phyloP scores from a whole-genome alignment of 2,888 invertebrate genomes.

The Rhamnusium bicolor region DNA sequence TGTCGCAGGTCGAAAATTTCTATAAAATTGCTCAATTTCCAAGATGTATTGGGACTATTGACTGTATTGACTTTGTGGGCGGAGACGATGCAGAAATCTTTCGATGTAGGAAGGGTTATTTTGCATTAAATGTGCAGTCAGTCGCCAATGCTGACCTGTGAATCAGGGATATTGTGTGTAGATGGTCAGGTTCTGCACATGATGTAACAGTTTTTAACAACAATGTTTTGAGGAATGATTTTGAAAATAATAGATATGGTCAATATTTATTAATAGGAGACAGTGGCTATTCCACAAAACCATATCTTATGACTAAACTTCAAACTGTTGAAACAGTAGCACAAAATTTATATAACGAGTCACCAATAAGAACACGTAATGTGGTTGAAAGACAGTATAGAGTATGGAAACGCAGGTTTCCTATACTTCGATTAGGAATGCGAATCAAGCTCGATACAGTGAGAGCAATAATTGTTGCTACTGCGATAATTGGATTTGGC shows the following conservation, averaged over 20 bases:
- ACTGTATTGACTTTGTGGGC: slow-evolving; percentile 55
- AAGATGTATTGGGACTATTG: slow-evolving; percentile 44
- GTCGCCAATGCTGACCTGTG: slow-evolving; percentile 45
- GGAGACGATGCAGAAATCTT: slow-evolving; percentile 52
- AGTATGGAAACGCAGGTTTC: slow-evolving; percentile 54
- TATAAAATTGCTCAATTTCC: slow-evolving; percentile 48
- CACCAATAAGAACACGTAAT: slow-evolving; percentile 61
- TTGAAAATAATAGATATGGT: slow-evolving; percentile 32
- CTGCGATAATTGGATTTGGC: too few species aligned
- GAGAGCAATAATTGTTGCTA: too few species aligned
- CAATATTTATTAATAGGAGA: slow-evolving; percentile 61
- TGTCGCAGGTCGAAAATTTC: slow-evolving; percentile 37
- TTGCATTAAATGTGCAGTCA: slow-evolving; percentile 59
- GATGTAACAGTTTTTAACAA: slow-evolving; percentile 32
- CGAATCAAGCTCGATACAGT: too few species aligned
- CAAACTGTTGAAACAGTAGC: slow-evolving; percentile 47
- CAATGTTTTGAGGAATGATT: background rate
- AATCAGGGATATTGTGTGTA: slow-evolving; percentile 50
- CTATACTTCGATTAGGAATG: too few species aligned
- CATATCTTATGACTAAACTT: slow-evolving; percentile 59
- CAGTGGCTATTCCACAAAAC: slow-evolving; percentile 57
- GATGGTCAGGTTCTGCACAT: slow-evolving; percentile 42
- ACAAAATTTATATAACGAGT: slow-evolving; percentile 59
- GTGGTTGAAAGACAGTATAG: slow-evolving; percentile 60
- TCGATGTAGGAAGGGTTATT: slow-evolving; percentile 54